Conservation (phyloP, 1,140 invertebrate species). For the Homalodisca vitripennis region DNA sequence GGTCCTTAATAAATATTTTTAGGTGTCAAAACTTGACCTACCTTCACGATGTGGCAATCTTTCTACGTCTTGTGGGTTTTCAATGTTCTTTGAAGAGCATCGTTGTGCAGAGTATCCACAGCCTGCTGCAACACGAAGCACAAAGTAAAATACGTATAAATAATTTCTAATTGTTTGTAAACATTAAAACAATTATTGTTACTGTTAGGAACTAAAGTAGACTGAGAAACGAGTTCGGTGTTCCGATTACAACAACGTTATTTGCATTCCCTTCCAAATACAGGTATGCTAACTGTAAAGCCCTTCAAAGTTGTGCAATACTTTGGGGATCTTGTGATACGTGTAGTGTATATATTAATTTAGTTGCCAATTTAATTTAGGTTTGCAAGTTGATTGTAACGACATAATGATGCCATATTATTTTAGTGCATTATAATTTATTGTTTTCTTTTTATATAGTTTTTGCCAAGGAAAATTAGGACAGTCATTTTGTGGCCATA, state of each 20-base stretch:
- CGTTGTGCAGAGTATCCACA: not conserved
- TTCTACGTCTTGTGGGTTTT: too few species aligned
- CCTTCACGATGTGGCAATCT: too few species aligned
- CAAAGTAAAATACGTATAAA: not conserved
- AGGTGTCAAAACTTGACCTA: too few species aligned
- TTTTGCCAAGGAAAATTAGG: not conserved
- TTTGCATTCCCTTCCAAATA: not conserved
- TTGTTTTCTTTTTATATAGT: not conserved
- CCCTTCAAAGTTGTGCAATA: not conserved
- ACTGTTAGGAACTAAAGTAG: not conserved
- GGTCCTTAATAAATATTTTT: too few species aligned
- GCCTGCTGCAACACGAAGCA: not conserved
- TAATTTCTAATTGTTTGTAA: not conserved
- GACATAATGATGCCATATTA: conserved; percentile 13
- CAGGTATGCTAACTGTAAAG: not conserved
- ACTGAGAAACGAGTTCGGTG: not conserved
- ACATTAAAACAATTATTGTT: not conserved
- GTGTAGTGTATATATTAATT: conserved; percentile 10
- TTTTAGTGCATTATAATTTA: conserved; percentile 5
- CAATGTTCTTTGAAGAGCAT: too few species aligned
- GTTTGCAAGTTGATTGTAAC: not conserved
- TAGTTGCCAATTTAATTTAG: not conserved
- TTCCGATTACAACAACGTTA: not conserved
- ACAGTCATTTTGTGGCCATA: conserved; percentile 3
- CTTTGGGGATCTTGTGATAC: conserved; percentile 14